Conservation (phyloP, 2,797 vertebrate genomes). For the Aldrovandia affinis region DNA sequence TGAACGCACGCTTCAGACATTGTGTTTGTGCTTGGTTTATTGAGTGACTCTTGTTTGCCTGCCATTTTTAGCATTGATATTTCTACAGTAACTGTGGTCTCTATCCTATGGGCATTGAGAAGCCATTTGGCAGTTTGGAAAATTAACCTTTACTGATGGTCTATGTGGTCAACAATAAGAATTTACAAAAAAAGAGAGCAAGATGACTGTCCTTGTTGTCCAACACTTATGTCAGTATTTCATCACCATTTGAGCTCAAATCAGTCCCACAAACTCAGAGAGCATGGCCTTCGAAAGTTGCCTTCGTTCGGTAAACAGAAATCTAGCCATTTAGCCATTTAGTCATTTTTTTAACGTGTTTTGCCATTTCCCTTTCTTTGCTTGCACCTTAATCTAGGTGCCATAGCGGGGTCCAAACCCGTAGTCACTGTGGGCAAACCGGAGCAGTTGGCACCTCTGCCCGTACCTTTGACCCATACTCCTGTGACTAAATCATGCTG, state of each 20-base stretch:
- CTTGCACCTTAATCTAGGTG: background rate
- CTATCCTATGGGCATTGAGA: background rate
- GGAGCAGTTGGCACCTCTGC: background rate
- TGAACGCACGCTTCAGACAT: background rate
- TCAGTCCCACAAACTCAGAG: background rate
- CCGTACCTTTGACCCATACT: background rate
- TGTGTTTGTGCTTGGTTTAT: background rate
- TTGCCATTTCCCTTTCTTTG: background rate
- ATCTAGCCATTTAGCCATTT: background rate
- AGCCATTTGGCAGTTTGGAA: background rate
- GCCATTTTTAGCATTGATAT: background rate
- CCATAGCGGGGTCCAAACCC: background rate
- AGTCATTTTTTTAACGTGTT: background rate
- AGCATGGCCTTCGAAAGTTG: background rate
- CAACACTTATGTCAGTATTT: background rate
- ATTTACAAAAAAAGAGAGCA: background rate
- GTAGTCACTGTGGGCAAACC: background rate
- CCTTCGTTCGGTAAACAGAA: background rate
- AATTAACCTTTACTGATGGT: background rate
- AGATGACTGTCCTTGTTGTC: background rate
- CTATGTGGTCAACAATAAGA: background rate
- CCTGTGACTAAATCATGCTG: background rate
- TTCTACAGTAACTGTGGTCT: background rate
- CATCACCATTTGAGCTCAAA: background rate
- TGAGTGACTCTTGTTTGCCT: background rate